Conservation (phyloP, 2,113 vertebrate species). For the Cololabis saira region DNA sequence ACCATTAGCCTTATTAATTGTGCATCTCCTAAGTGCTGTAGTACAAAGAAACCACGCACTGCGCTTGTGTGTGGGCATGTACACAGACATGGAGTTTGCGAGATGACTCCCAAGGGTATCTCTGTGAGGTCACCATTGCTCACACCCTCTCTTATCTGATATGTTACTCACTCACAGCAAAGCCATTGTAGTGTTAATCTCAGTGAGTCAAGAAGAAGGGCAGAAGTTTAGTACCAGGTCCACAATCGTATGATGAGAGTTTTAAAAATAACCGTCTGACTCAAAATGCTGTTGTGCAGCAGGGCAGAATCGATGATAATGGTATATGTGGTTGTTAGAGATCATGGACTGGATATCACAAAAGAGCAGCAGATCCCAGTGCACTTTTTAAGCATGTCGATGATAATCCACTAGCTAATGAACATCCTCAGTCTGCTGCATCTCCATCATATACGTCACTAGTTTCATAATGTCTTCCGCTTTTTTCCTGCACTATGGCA, state of each 20-base stretch:
- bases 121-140: slow-evolving; percentile 46
- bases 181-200: too few species aligned
- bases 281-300: too few species aligned
- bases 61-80: slow-evolving; percentile 25
- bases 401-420: background rate
- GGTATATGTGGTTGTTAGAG: too few species aligned
- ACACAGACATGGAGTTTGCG: slow-evolving; percentile 36
- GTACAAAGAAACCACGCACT: slow-evolving; percentile 42
- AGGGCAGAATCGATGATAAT: too few species aligned
- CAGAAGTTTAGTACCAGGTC: too few species aligned
- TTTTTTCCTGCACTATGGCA: background rate
- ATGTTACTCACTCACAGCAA: too few species aligned
- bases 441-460: background rate
- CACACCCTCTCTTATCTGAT: too few species aligned
- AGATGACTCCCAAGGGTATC: slow-evolving; percentile 60
- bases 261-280: too few species aligned
- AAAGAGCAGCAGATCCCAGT: too few species aligned
- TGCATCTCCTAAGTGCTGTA: slow-evolving; percentile 54
- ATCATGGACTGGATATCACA: too few species aligned
- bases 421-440: background rate
- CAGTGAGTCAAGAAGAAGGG: too few species aligned
- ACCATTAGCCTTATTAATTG: slow-evolving; percentile 72
- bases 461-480: background rate
- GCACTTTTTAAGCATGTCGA: background rate
- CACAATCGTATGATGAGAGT: too few species aligned